Base-by-base conservation (phyloP, 2,888 invertebrate genomes). In the Toxonevra muliebris region DNA sequence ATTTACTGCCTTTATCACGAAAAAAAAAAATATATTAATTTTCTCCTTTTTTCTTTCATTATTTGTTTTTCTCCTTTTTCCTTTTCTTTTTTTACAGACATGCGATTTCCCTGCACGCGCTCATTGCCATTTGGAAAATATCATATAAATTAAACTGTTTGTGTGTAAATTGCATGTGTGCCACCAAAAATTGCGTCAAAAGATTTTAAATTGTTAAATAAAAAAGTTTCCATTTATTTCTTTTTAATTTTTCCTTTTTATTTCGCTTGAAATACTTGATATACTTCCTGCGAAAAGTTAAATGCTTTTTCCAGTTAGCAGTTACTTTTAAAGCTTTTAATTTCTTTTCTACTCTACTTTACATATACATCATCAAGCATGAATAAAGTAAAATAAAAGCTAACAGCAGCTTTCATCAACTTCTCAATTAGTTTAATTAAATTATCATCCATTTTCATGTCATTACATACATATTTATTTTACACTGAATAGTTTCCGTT, bases 61-160 rank as follows among this genome's bases (percentile, higher is more conserved):
- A 17, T 41, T 58, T n/a, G 42, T 42, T 11, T 1, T 30, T 12
- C 7, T 11, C 3, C 11, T 30, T 8, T n/a, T 7, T 11, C 11
- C 4, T 52, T 52, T 11, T 52, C 19, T 52, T 10, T 30, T 17
- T 55, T 60, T 53, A 43, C 48, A 71, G 71, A 50, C 64, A 40
- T 71, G 71, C 43, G 71, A 71, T 42, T 69, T 61, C 45, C 71
- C 71, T 54, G 10, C 54, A 40, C 58, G 62, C 55, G 68, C 72
- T 57, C 63, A 70, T 19, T 71, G 70, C 43, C 58, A 55, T 19
- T 40, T 68, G 50, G 40, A 42, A 42, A 58, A 61, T 42, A 15
- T 48, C 7, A 13, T 12, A 41, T 61, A 50, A 30, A 30, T 30
- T 30, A 2, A 30, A 30, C 30, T 55, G 43, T 2, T 12, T 30